Conservation (phyloP, 2,113 vertebrate genomes). For the Vulpes ferrilata region DNA sequence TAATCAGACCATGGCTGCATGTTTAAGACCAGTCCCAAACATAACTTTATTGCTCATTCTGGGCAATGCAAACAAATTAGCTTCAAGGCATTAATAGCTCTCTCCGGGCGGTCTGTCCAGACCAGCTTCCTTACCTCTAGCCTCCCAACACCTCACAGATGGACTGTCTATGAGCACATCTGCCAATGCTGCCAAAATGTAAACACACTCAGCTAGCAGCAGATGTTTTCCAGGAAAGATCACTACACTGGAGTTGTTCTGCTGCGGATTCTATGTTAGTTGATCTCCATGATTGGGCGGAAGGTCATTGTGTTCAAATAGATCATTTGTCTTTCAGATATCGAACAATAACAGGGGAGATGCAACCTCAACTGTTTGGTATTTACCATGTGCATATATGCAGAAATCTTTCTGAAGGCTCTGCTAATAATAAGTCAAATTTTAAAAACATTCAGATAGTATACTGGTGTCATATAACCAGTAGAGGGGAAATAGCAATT, state of each 20-base stretch:
- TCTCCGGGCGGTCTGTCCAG: not conserved
- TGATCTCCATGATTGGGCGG: not conserved
- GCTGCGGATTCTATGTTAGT: not conserved
- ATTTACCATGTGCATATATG: not conserved
- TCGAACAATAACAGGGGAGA: not conserved
- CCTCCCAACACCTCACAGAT: constrained; percentile 41
- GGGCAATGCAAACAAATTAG: not conserved
- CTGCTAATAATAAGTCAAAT: not conserved
- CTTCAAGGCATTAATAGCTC: not conserved
- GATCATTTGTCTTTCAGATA: not conserved
- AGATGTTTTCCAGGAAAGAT: constrained; percentile 71
- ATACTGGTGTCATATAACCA: not conserved
- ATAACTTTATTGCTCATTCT: not conserved
- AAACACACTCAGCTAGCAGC: constrained; percentile 71
- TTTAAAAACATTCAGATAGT: not conserved
- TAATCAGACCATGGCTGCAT: not conserved
- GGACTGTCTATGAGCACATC: constrained; percentile 53
- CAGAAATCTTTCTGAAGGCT: not conserved
- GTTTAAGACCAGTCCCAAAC: not conserved
- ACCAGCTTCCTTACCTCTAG: not conserved
- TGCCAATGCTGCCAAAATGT: constrained; percentile 31
- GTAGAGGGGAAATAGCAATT: not conserved
- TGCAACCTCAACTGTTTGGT: not conserved
- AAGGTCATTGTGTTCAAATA: not conserved
- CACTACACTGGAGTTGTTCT: not conserved